A percentile compares a stretch with the other conserved stretches of the same genome.
phyloP scores from a whole-genome alignment of 2,113 vertebrate species.

The Forbesichthys papilliferus region DNA sequence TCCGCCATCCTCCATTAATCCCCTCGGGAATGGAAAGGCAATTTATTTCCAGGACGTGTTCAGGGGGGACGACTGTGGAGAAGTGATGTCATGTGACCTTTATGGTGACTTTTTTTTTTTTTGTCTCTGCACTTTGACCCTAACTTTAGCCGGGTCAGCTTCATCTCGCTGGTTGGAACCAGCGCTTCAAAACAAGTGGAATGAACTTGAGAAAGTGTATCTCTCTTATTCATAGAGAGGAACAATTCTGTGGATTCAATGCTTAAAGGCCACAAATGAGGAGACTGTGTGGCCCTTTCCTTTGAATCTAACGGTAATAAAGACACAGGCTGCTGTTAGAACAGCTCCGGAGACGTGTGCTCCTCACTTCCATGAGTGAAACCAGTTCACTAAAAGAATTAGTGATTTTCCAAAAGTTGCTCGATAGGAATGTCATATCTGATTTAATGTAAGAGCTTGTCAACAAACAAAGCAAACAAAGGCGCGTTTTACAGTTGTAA shows the following conservation, averaged over 20 bases:
- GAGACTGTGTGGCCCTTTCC: constrained; percentile 31
- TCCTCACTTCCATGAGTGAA: background rate
- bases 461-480: background rate
- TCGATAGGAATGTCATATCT: background rate
- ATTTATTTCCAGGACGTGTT: constrained; percentile 2
- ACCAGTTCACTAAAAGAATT: constrained; percentile 12
- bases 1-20: constrained; percentile 23
- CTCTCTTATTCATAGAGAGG: background rate
- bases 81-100: constrained; percentile 49
- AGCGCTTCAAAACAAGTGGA: constrained; percentile 10
- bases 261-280: constrained; percentile 8
- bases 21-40: constrained; percentile 13
- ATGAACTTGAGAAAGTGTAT: constrained; percentile 3
- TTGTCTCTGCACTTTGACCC: constrained; percentile 54
- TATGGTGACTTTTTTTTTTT: constrained; percentile 43
- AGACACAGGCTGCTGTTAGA: background rate
- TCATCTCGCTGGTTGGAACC: constrained; percentile 31
- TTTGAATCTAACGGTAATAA: constrained; percentile 22
- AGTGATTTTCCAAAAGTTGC: background rate
- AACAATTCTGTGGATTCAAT: background rate
- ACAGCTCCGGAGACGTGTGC: background rate
- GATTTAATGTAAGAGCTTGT: background rate
- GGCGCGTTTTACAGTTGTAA: background rate
- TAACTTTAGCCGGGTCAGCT: constrained; percentile 3
- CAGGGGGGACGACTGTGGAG: constrained; percentile 15